These are phyloP conservation scores for Danio tinwini DNA, from an alignment of 2,797 vertebrate species.

Conservation along the genomic window DNA sequence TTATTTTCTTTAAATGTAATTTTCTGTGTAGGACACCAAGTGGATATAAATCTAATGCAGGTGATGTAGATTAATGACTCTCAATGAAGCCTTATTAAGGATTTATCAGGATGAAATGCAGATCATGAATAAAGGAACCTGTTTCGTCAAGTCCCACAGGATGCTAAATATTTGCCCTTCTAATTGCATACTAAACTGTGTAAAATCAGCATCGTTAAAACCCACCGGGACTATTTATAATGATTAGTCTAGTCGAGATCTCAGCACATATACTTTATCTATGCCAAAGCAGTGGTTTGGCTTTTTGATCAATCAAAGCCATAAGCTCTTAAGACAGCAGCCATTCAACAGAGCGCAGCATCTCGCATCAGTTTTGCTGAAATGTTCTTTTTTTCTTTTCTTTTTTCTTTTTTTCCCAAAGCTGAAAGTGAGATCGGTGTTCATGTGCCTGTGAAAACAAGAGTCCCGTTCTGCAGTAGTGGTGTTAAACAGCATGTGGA, in stretches of 20 bases:
- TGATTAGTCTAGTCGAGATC: conserved; percentile 16
- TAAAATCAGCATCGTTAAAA: conserved; percentile 45
- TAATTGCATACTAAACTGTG: conserved; percentile 33
- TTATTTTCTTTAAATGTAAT: not conserved
- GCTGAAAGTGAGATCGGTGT: not conserved
- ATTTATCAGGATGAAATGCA: conserved; percentile 27
- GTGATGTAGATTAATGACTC: conserved; percentile 32
- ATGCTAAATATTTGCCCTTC: conserved; percentile 31
- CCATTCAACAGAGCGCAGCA: not conserved
- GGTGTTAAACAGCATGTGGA: conserved; percentile 10
- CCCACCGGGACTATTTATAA: conserved; percentile 47
- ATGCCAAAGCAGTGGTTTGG: conserved; percentile 5
- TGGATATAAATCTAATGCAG: conserved; percentile 8
- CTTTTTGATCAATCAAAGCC: conserved; percentile 36
- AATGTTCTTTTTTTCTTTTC: not conserved
- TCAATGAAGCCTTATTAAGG: conserved; percentile 21
- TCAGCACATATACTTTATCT: not conserved
- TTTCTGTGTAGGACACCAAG: conserved; percentile 4
- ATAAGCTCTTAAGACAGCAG: conserved; percentile 25
- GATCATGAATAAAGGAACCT: conserved; percentile 7
- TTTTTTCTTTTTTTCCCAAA: not conserved
- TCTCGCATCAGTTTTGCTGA: conserved; percentile 10
- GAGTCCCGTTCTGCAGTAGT: conserved; percentile 3
- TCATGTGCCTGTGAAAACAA: not conserved
- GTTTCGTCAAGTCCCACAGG: conserved; percentile 17